These are phyloP conservation scores for Arvicanthis niloticus DNA, from an alignment of 2,113 vertebrate genomes.

Conservation along the genomic window DNA sequence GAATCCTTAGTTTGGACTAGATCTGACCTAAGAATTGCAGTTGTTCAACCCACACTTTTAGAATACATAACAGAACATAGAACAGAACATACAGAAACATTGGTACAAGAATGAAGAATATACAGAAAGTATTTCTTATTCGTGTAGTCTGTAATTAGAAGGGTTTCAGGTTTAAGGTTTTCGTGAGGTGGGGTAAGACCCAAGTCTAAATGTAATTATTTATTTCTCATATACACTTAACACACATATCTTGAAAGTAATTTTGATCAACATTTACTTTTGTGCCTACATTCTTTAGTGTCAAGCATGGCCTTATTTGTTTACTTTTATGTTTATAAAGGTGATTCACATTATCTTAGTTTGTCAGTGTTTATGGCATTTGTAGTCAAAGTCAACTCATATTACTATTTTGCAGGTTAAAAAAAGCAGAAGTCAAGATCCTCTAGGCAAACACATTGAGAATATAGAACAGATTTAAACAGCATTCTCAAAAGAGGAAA, in stretches of 20 bases:
- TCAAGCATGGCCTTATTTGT: background rate
- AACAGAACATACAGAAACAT: background rate
- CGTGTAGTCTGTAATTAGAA: background rate
- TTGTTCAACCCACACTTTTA: background rate
- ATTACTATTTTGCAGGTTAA: background rate
- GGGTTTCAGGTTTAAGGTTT: background rate
- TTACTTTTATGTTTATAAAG: slow-evolving; percentile 42
- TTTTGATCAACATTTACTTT: background rate
- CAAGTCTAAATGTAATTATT: background rate
- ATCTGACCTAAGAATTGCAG: background rate
- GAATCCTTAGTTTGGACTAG: background rate
- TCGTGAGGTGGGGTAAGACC: background rate
- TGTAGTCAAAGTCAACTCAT: slow-evolving; percentile 22
- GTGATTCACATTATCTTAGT: background rate
- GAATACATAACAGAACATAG: background rate
- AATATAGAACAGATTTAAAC: background rate
- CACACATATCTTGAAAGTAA: background rate
- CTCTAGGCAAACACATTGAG: background rate
- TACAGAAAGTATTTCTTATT: background rate
- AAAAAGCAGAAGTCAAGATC: background rate
- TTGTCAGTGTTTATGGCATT: background rate
- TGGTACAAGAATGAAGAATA: background rate
- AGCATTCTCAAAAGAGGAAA: background rate
- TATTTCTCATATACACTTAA: background rate
- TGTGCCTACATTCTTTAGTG: background rate